Conservation (phyloP, 1,140 invertebrate genomes). For the Hypothenemus hampei region DNA sequence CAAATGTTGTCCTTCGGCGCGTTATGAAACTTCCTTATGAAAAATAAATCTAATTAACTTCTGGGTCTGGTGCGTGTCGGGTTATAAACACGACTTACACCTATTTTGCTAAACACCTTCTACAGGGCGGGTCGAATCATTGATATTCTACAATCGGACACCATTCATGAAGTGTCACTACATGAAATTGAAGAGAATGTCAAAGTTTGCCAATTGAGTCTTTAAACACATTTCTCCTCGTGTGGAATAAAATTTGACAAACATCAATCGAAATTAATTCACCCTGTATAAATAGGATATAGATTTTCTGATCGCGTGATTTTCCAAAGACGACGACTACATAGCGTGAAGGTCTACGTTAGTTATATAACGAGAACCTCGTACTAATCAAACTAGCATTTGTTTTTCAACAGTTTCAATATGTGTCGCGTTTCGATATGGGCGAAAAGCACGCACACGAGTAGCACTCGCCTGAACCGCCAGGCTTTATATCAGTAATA, state of each 20-base stretch:
- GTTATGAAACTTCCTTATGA: not conserved
- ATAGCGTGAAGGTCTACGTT: conserved; percentile 41
- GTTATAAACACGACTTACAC: too few relatives aligned
- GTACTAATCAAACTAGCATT: conserved; percentile 40
- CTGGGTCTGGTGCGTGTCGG: not conserved
- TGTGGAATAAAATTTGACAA: too few relatives aligned
- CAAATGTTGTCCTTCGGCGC: not conserved
- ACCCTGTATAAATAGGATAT: conserved; percentile 12
- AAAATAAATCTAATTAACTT: not conserved
- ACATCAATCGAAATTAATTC: too few relatives aligned
- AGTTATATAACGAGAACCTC: conserved; percentile 41
- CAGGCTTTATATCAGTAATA: conserved; percentile 22
- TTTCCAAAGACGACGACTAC: conserved; percentile 30
- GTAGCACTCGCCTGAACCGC: conserved; percentile 21
- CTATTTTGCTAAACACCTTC: conserved; percentile 8
- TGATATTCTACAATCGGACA: too few relatives aligned
- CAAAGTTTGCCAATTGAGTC: too few relatives aligned
- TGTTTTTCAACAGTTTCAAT: conserved; percentile 41
- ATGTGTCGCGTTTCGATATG: conserved; percentile 37
- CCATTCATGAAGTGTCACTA: too few relatives aligned
- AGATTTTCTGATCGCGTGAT: conserved; percentile 33
- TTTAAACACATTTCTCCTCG: too few relatives aligned
- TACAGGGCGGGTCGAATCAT: too few relatives aligned
- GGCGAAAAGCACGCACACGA: conserved; percentile 34
- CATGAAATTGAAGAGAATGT: too few relatives aligned